These are phyloP conservation scores for Drosophila lini DNA, from an alignment of 1,140 invertebrate genomes.

Conservation along the genomic window DNA sequence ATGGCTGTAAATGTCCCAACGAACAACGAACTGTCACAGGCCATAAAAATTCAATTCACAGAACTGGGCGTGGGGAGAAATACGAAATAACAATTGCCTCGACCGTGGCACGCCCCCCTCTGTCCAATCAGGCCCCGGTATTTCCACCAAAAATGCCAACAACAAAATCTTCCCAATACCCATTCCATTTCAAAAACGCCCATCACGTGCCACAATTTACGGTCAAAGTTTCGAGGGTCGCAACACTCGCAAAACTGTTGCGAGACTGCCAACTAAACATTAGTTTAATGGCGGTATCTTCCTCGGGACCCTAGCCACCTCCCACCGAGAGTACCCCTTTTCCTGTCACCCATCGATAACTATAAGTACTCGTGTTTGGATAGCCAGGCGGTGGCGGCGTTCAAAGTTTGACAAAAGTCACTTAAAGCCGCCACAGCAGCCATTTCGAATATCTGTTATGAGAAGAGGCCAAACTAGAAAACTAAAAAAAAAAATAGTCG, in stretches of 20 bases:
- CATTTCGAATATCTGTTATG: conserved; percentile 79
- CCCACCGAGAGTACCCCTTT: background rate
- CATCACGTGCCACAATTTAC: conserved; percentile 80
- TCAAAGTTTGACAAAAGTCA: conserved; percentile 79
- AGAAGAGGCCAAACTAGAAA: conserved; percentile 46
- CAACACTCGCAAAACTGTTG: conserved; percentile 75
- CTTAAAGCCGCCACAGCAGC: conserved; percentile 71
- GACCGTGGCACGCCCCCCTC: conserved; percentile 30
- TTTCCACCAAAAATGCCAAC: conserved; percentile 17
- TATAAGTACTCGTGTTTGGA: conserved; percentile 70
- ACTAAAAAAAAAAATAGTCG: conserved; percentile 3
- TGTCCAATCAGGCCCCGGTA: conserved; percentile 23
- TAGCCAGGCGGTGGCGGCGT: conserved; percentile 43
- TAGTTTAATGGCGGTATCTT: conserved; percentile 70
- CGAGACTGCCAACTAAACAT: conserved; percentile 79
- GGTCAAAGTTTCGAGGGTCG: conserved; percentile 77
- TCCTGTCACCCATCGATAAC: conserved; percentile 59
- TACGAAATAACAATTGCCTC: conserved; percentile 67
- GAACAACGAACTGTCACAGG: conserved; percentile 68
- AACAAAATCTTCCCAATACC: conserved; percentile 3
- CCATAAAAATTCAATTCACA: conserved; percentile 77
- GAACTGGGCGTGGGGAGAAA: conserved; percentile 12
- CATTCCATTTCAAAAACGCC: conserved; percentile 42
- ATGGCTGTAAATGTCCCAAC: conserved; percentile 27
- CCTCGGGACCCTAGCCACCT: conserved; percentile 3